Conservation (phyloP, 2,888 invertebrate species). For the Pilophorus perplexus region DNA sequence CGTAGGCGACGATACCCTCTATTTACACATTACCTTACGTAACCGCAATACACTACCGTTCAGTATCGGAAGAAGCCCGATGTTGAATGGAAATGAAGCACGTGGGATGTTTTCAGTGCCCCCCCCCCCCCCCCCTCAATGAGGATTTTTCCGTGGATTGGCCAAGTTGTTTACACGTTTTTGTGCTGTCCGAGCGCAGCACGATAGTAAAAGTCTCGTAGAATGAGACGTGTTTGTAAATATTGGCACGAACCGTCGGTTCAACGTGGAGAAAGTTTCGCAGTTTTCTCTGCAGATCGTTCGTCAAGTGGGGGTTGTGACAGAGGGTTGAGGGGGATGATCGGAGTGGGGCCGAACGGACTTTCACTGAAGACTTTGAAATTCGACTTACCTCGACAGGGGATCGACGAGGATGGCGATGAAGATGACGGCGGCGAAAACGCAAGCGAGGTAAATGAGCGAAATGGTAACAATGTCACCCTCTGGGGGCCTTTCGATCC, state of each 20-base stretch:
- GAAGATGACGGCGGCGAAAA: conserved; percentile 78
- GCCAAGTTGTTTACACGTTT: no score
- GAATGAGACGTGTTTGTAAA: conserved; percentile 6
- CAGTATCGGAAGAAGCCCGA: no score
- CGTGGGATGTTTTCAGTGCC: no score
- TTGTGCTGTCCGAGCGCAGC: no score
- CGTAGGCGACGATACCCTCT: no score
- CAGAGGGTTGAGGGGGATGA: conserved; percentile 15
- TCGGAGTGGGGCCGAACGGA: background rate
- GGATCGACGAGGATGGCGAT: conserved; percentile 88
- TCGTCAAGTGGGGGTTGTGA: no score
- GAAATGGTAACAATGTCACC: conserved; percentile 85
- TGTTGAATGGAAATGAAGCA: no score
- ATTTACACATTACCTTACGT: no score
- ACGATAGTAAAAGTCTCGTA: no score
- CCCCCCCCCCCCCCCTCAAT: no score
- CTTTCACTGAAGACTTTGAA: background rate
- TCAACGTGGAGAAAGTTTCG: conserved; percentile 31
- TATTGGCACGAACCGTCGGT: conserved; percentile 20
- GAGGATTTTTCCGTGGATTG: no score
- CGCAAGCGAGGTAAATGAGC: conserved; percentile 83
- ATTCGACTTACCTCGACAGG: conserved; percentile 67
- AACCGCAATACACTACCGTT: no score
- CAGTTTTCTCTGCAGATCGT: conserved; percentile 27
- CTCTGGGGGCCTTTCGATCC: conserved; percentile 75